Conservation (phyloP, 1,140 invertebrate genomes). For the Heliconius hewitsoni region DNA sequence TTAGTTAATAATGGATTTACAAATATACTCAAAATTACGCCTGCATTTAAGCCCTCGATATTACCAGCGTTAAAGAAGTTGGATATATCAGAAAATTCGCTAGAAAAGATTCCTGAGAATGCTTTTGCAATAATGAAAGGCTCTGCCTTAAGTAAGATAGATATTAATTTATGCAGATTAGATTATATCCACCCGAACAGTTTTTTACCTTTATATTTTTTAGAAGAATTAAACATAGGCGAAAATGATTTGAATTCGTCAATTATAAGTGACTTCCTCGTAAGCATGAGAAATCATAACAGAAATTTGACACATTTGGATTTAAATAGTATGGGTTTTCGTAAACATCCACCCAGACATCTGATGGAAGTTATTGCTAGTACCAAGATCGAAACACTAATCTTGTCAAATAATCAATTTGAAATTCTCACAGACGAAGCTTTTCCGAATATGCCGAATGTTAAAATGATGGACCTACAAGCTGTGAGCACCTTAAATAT, state of each 20-base stretch:
- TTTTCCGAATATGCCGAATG: constrained; percentile 80
- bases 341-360: constrained; percentile 67
- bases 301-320: constrained; percentile 74
- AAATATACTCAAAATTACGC: constrained; percentile 56
- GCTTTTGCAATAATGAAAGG: constrained; percentile 64
- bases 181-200: constrained; percentile 77
- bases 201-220: constrained; percentile 69
- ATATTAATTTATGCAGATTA: constrained; percentile 78
- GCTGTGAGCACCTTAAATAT: constrained; percentile 66
- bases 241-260: constrained; percentile 78
- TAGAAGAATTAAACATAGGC: constrained; percentile 74
- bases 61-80: constrained; percentile 62
- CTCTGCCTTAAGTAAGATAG: constrained; percentile 61
- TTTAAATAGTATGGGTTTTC: constrained; percentile 79
- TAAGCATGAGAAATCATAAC: constrained; percentile 52
- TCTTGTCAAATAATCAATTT: constrained; percentile 80
- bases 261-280: constrained; percentile 69
- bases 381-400: constrained; percentile 76
- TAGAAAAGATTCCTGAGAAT: constrained; percentile 62
- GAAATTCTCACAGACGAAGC: constrained; percentile 72
- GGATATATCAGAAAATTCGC: constrained; percentile 70
- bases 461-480: constrained; percentile 77
- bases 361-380: constrained; percentile 77
- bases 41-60: constrained; percentile 55
- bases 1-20: constrained; percentile 75